Conservation (phyloP, 1,140 invertebrate genomes). For the Drosophila watanabei region DNA sequence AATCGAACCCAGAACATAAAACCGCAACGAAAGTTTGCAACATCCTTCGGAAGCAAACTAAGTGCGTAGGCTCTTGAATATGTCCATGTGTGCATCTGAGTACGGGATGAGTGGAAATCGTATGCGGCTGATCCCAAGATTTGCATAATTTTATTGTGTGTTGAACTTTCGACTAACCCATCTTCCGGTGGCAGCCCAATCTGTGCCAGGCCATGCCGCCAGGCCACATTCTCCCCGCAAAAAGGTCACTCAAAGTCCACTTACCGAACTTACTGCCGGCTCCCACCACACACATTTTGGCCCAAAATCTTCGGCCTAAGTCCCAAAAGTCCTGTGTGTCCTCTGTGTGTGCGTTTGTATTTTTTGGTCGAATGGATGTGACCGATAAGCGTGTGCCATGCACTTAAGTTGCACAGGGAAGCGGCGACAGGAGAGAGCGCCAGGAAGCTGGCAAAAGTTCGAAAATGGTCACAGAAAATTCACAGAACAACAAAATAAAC, state of each 20-base stretch:
- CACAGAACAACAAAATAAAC: slow-evolving; percentile 52
- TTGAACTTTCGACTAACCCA: slow-evolving; percentile 61
- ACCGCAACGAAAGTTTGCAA: slow-evolving; percentile 39
- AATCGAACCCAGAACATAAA: slow-evolving; percentile 31
- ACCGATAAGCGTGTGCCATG: slow-evolving; percentile 79
- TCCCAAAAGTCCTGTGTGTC: slow-evolving; percentile 76
- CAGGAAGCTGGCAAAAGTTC: slow-evolving; percentile 59
- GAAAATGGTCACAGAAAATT: slow-evolving; percentile 66
- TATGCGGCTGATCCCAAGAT: slow-evolving; percentile 63
- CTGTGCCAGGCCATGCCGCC: slow-evolving; percentile 16
- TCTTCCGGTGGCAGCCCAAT: slow-evolving; percentile 35
- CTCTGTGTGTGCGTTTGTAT: slow-evolving; percentile 24
- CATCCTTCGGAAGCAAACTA: slow-evolving; percentile 22
- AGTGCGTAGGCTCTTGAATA: slow-evolving; percentile 20
- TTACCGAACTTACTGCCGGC: slow-evolving; percentile 67
- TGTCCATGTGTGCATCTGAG: slow-evolving; percentile 6
- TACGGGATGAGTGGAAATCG: slow-evolving; percentile 35
- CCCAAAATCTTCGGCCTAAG: slow-evolving; percentile 74
- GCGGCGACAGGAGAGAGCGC: slow-evolving; percentile 12
- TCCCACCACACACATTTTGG: slow-evolving; percentile 15
- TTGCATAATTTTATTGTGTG: slow-evolving; percentile 83
- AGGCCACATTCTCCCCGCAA: slow-evolving; percentile 56
- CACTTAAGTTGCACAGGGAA: slow-evolving; percentile 75
- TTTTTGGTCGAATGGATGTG: slow-evolving; percentile 58
- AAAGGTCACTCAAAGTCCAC: slow-evolving; percentile 83